Evolutionary conservation across 2,797 vertebrate species (phyloP).

Genomic region (Lepilemur septentrionalis): DNA sequence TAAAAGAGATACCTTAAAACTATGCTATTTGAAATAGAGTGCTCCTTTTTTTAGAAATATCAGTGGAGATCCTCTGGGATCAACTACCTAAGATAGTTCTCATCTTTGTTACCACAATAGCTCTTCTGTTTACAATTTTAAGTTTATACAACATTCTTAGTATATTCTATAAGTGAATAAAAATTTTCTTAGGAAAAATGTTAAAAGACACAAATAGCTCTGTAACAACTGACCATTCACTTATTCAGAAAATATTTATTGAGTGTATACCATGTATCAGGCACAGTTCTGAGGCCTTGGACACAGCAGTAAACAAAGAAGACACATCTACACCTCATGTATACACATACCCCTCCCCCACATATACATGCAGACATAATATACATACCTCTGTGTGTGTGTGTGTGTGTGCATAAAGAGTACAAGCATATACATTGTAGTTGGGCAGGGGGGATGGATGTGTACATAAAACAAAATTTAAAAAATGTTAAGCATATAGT

Average conservation of each 20-base stretch:
- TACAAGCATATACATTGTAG: neutral
- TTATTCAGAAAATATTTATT: neutral
- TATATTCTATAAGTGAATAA: neutral
- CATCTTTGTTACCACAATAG: neutral
- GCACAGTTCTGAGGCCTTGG: fast-evolving
- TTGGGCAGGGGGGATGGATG: neutral
- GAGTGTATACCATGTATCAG: neutral
- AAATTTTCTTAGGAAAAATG: neutral
- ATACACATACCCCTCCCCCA: no score
- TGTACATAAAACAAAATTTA: neutral
- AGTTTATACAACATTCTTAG: neutral
- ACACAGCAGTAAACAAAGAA: neutral
- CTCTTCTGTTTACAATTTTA: neutral
- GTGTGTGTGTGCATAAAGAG: neutral
- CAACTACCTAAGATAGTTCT: slow-evolving; percentile 18
- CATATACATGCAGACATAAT: no score
- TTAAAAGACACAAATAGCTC: neutral
- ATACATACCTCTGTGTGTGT: neutral
- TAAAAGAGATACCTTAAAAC: neutral
- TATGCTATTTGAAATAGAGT: neutral
- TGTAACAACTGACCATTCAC: neutral
- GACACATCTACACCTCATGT: neutral
- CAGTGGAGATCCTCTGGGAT: neutral
- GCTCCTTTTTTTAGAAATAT: neutral
- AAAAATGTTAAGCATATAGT: neutral